Percentiles rank a stretch among this genome's conserved stretches.
Conservation (phyloP, 2,888 invertebrate species). For the Agrochola lota region DNA sequence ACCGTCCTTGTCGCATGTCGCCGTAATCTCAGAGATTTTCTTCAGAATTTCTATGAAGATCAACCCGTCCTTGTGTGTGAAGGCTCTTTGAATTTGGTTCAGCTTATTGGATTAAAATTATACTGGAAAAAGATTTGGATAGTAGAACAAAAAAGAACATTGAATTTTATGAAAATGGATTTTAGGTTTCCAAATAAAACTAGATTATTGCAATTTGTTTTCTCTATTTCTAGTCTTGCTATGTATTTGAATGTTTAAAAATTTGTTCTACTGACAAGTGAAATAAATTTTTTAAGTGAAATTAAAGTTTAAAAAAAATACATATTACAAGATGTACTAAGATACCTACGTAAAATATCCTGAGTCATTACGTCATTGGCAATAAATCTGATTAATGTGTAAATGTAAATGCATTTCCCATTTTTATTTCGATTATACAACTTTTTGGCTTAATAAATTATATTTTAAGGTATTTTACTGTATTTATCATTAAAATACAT, state of each 20-base stretch:
- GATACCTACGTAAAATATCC: too few relatives aligned
- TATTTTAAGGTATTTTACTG: too few relatives aligned
- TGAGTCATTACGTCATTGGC: neutral
- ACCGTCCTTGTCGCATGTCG: constrained; percentile 50
- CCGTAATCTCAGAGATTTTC: constrained; percentile 55
- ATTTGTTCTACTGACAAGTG: too few relatives aligned
- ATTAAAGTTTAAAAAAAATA: too few relatives aligned
- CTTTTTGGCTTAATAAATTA: neutral
- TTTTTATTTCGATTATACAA: constrained; percentile 6
- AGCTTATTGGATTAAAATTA: constrained; percentile 19
- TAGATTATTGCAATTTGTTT: neutral
- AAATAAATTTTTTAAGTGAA: too few relatives aligned
- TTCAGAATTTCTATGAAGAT: constrained; percentile 57
- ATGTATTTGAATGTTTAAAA: too few relatives aligned
- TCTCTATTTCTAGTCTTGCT: too few relatives aligned
- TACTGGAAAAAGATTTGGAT: neutral
- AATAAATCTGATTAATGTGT: neutral
- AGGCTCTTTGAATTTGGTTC: constrained; percentile 34
- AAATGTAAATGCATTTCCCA: constrained; percentile 3
- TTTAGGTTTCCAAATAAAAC: too few relatives aligned
- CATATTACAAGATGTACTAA: too few relatives aligned
- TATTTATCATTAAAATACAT: too few relatives aligned
- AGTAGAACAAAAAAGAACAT: neutral
- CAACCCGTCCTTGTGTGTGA: constrained; percentile 17
- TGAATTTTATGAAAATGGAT: too few relatives aligned